Evolutionary conservation across 2,113 vertebrate species (phyloP), one percentile per base, ranked within the genome.

Genomic region (Capra hircus): DNA sequence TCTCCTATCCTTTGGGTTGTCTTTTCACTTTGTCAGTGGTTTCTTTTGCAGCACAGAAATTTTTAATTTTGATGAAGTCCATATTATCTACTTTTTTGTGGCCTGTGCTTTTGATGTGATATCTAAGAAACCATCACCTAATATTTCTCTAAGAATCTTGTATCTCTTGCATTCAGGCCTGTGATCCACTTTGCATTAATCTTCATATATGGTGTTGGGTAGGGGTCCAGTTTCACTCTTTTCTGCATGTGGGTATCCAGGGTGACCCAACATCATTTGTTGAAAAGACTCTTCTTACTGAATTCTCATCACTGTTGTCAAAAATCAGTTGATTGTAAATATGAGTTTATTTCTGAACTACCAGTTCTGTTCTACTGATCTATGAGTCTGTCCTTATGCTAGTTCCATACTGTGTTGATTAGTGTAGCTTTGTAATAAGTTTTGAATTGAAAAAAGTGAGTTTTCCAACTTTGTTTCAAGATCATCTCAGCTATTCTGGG

Each of bases 311-410:
- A 62, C 23, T 90, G 57, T 45, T 93, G 43, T 50, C 14, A 92
- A 91, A 91, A 97, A 78, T 43, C 25, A 91, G 55, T 48, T 88
- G 60, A 83, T 83, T 62, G 23, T 97, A 82, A 91, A 88, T 57
- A 50, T n/a, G 11, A 33, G 52, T 89, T 89, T 89, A 64, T 48
- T 85, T 92, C 28, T 85, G 33, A 90, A 67, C 48, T 90, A 5
- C 92, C 4, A 67, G 12, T 92, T 95, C 40, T 71, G 7, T 86
- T 92, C 45, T 60, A 40, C 85, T 90, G n/a, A 90, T 59, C 40
- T 86, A 4, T 78, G 25, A 15, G 6, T 71, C 55, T 80, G 0
- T 85, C 28, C 52, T 91, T 92, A 80, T 14, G 17, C 50, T 27
- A 64, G 57, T 52, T 45, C 30, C 59, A 71, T 30, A 27, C 57